Conservation (phyloP, 2,113 vertebrate species). For the Mohoua ochrocephala region DNA sequence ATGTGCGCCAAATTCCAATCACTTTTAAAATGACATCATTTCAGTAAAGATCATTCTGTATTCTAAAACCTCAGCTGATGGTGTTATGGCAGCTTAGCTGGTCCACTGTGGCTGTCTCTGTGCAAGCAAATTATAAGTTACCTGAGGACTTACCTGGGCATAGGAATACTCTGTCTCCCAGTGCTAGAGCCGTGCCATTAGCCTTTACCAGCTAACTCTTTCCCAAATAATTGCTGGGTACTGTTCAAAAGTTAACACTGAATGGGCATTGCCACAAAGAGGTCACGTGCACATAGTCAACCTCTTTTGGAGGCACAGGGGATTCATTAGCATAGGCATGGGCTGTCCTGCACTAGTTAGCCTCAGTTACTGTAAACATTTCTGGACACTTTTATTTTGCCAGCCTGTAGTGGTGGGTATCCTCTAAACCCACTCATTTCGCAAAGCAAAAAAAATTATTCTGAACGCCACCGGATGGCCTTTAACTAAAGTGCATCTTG, state of each 20-base stretch:
- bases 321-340: neutral
- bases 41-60: neutral
- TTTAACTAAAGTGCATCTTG: neutral
- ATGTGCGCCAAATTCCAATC: neutral
- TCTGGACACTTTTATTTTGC: neutral
- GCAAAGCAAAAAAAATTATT: neutral
- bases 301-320: neutral
- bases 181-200: fast-evolving
- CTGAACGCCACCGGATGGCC: neutral
- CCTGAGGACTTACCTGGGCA: neutral
- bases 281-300: neutral
- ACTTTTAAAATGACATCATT: neutral
- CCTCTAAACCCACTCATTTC: neutral
- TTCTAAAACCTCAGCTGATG: neutral
- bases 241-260: neutral
- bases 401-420: neutral
- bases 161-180: neutral
- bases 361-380: neutral
- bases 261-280: neutral
- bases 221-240: neutral
- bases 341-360: neutral
- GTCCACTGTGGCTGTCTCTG: neutral
- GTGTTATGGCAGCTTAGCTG: neutral
- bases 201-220: neutral
- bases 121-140: neutral